Evolutionary conservation across 2,888 invertebrate genomes (phyloP), one percentile per base, ranked within the genome.

Genomic region (Psylliodes chrysocephalus): DNA sequence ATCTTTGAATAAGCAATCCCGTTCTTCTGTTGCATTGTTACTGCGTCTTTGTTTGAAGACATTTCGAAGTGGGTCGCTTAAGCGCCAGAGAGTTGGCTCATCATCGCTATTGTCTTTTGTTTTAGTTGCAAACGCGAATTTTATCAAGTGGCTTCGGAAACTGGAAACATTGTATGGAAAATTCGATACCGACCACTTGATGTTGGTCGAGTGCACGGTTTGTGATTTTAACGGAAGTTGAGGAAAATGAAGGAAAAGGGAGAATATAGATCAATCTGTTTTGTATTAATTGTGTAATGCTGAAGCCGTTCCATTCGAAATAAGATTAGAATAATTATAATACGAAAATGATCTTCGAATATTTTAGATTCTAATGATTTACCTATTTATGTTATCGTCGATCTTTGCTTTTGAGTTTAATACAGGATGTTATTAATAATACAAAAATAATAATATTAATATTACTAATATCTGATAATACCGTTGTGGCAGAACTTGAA

Each of bases 21-120:
- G 46, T 57, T 46, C 42, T 53, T 55, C 63, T 62, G 62, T 56
- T 67, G 60, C 60, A 28, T 52, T 49, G 49, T 40, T 49, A 60
- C 63, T 49, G 51, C 49, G 56, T 61, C 64, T 62, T 63, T 66
- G 68, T 68, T 68, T 64, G 33, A 68, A 63, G 64, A 64, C 68
- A 64, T 60, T 60, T 46, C 44, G 15, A 38, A 68, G 66, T 57
- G 66, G 66, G 55, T 61, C 30, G 64, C 57, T 67, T 53, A 60
- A 56, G 28, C 56, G 66, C 65, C 68, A 64, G 62, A 56, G 66
- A 68, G 68, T 62, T 68, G 68, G 65, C 63, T 68, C 68, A 68
- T 68, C 65, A 61, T 52, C 55, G 57, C 59, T 49, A 61, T 55
- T 61, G 65, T 61, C 62, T 62, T 62, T 66, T 15, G 15, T 42